phyloP scores from a whole-genome alignment of 2,797 vertebrate genomes.

The Takifugu ocellatus region DNA sequence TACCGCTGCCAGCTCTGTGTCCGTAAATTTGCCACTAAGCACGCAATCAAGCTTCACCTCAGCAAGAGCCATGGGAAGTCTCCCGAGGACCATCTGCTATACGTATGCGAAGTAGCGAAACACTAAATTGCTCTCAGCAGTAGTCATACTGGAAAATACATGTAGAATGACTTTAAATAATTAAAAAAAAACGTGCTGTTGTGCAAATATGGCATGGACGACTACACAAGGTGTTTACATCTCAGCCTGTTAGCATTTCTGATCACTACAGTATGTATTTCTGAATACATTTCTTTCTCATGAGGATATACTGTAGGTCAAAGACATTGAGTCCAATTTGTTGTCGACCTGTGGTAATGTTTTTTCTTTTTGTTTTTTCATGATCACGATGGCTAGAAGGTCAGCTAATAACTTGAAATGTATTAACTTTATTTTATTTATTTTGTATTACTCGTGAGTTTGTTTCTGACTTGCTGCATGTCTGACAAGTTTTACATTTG shows the following conservation, averaged over 20 bases:
- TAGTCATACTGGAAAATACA: constrained; percentile 47
- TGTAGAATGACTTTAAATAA: constrained; percentile 61
- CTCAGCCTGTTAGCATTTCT: constrained; percentile 60
- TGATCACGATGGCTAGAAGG: constrained; percentile 51
- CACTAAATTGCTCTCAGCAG: constrained; percentile 75
- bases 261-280: constrained; percentile 56
- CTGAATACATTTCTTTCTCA: constrained; percentile 73
- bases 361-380: constrained; percentile 22
- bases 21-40: constrained; percentile 91
- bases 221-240: constrained; percentile 83
- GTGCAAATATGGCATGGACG: constrained; percentile 84
- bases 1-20: constrained; percentile 90
- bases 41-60: constrained; percentile 96
- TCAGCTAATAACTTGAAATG: constrained; percentile 68
- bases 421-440: constrained; percentile 71
- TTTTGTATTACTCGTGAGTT: constrained; percentile 65
- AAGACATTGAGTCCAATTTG: constrained; percentile 40
- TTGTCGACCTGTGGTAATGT: constrained; percentile 27
- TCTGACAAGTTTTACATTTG: constrained; percentile 58
- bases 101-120: constrained; percentile 89
- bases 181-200: constrained; percentile 38
- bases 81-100: constrained; percentile 93
- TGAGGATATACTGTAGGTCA: constrained; percentile 51
- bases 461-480: constrained; percentile 69
- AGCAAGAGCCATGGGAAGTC: constrained; percentile 96